These are phyloP conservation scores for Epizoanthus stellaris DNA, from an alignment of 92 coral and sea anemone genomes.

Conservation along the genomic window DNA sequence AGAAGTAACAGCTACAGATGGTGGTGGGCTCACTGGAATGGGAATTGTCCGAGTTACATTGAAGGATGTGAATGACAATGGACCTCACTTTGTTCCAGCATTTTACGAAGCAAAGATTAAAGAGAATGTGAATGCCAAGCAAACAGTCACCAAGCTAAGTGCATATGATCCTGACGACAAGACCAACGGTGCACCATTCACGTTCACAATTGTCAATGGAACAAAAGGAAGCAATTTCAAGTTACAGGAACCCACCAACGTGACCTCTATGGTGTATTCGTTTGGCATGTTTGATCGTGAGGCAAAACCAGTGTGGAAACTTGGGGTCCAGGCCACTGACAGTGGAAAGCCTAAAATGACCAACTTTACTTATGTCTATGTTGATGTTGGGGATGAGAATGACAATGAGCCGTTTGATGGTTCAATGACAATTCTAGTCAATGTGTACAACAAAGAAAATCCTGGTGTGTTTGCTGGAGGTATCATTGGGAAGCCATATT, in stretches of 20 bases:
- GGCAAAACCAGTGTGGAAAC: constrained; percentile 63
- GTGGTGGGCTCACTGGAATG: constrained; percentile 84
- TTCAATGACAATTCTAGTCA: constrained; percentile 69
- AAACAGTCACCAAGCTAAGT: constrained; percentile 69
- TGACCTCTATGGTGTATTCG: constrained; percentile 60
- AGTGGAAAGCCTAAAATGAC: constrained; percentile 73
- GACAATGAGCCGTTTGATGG: constrained; percentile 87
- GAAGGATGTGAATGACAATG: constrained; percentile 87
- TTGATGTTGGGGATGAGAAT: constrained; percentile 73
- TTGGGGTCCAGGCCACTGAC: constrained; percentile 72
- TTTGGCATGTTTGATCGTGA: constrained; percentile 73
- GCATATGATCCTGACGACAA: constrained; percentile 90
- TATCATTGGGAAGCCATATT: constrained; percentile 85
- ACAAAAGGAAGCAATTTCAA: constrained; percentile 48
- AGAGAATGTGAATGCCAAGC: constrained; percentile 67
- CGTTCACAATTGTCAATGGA: constrained; percentile 61
- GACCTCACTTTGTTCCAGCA: constrained; percentile 91
- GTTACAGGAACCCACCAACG: constrained; percentile 57
- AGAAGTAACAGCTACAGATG: constrained; percentile 85
- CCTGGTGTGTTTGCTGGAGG: constrained; percentile 83
- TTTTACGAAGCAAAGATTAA: constrained; percentile 78
- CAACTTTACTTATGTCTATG: constrained; percentile 73
- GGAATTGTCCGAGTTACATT: constrained; percentile 70
- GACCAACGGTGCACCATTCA: constrained; percentile 82
- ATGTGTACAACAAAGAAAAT: constrained; percentile 63